A percentile compares a stretch with the other conserved stretches of the same genome.
phyloP scores from a whole-genome alignment of 2,113 vertebrate species.

The Agapornis roseicollis region DNA sequence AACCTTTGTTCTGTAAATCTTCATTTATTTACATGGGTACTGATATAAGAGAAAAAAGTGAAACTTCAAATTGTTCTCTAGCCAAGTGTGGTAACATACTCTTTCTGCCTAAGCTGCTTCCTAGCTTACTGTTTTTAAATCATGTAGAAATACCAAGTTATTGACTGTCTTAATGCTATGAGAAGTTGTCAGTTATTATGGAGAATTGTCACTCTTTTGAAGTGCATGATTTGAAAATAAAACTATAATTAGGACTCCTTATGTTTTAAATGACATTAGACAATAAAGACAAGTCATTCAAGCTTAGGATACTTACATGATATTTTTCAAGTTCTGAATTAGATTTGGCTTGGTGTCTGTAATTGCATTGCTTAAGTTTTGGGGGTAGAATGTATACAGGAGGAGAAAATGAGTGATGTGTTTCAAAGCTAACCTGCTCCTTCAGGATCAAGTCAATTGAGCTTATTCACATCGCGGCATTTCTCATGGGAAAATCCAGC shows the following conservation, averaged over 20 bases:
- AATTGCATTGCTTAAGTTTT: conserved; percentile 13
- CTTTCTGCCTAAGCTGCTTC: not conserved
- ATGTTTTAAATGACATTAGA: conserved; percentile 36
- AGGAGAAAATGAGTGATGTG: conserved; percentile 31
- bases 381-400: not conserved
- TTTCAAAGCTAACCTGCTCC: conserved; percentile 52
- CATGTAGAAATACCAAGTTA: not conserved
- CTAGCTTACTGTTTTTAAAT: not conserved
- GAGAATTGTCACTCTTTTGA: conserved; percentile 21
- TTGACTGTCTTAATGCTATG: not conserved
- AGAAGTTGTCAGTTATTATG: conserved; percentile 22
- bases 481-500: conserved; percentile 66
- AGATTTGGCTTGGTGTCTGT: conserved; percentile 1
- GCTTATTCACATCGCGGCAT: conserved; percentile 30
- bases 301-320: not conserved
- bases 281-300: conserved; percentile 36
- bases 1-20: not conserved
- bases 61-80: not conserved
- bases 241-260: conserved; percentile 49
- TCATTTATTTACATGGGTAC: not conserved
- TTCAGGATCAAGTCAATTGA: conserved; percentile 40
- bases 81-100: not conserved
- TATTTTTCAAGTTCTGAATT: conserved; percentile 39
- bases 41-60: not conserved
- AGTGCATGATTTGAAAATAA: conserved; percentile 3